Evolutionary conservation across 2,797 vertebrate genomes (phyloP).

Genomic region (Nannoperca obscura): DNA sequence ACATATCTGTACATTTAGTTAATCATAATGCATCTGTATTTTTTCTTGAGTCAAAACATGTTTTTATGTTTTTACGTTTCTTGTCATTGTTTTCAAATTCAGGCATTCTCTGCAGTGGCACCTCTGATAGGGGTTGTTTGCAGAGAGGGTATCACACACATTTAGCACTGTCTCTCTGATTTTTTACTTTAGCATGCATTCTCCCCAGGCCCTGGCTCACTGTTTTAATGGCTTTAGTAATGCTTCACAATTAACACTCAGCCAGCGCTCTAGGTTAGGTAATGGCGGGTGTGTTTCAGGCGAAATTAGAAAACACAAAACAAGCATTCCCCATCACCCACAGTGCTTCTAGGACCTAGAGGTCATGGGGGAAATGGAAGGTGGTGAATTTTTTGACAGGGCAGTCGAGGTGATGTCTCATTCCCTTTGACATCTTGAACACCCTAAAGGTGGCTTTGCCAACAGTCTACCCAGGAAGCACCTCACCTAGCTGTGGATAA

Average conservation of each 20-base stretch:
- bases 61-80: conserved; percentile 1
- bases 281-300: conserved; percentile 75
- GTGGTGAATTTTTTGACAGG: conserved; percentile 86
- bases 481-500: conserved; percentile 83
- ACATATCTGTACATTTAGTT: background rate
- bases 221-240: conserved; percentile 82
- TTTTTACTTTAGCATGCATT: conserved; percentile 62
- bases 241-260: conserved; percentile 83
- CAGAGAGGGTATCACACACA: conserved; percentile 53
- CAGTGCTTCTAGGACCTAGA: conserved; percentile 71
- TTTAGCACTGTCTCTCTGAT: conserved; percentile 65
- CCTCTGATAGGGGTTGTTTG: conserved; percentile 48
- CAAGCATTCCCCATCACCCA: conserved; percentile 75
- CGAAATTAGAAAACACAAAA: conserved; percentile 79
- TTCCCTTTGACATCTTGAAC: conserved; percentile 83
- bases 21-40: background rate
- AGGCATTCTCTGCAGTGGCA: conserved; percentile 26
- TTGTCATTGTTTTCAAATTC: conserved; percentile 24
- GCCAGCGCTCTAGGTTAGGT: conserved; percentile 71
- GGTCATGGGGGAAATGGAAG: conserved; percentile 79
- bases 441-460: conserved; percentile 84
- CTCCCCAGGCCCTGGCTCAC: conserved; percentile 74
- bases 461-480: conserved; percentile 83
- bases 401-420: conserved; percentile 81
- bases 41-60: background rate